phyloP scores from a whole-genome alignment of 2,113 vertebrate species.

The Dascyllus trimaculatus region DNA sequence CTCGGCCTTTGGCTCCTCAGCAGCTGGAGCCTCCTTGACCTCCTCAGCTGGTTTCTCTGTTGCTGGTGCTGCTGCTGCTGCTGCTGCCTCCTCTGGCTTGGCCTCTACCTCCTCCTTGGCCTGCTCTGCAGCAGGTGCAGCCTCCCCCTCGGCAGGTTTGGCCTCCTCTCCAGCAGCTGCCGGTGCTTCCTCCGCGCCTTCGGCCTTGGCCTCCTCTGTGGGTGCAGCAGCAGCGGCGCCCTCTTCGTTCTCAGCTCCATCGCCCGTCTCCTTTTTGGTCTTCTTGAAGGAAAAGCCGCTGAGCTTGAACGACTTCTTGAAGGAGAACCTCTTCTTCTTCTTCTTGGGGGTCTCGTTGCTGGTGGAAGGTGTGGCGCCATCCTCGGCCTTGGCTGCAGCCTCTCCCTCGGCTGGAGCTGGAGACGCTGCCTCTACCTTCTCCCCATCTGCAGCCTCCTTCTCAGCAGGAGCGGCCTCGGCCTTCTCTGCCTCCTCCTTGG shows the following conservation, averaged over 20 bases:
- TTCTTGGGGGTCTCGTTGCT: constrained; percentile 96
- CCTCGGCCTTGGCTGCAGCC: constrained; percentile 81
- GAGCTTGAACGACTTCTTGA: constrained; percentile 98
- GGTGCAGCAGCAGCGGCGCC: constrained; percentile 58
- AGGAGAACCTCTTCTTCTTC: constrained; percentile 98
- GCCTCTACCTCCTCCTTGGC: constrained; percentile 64
- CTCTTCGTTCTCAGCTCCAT: constrained; percentile 86
- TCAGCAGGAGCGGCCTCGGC: constrained; percentile 72
- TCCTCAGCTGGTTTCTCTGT: constrained; percentile 61
- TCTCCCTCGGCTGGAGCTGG: constrained; percentile 86
- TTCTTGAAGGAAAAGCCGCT: constrained; percentile 98
- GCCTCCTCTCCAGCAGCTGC: constrained; percentile 79
- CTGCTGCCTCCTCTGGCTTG: constrained; percentile 47
- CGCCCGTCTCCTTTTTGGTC: constrained; percentile 93
- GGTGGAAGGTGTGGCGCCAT: constrained; percentile 85
- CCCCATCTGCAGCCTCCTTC: constrained; percentile 65
- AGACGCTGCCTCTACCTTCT: constrained; percentile 82
- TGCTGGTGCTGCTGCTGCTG: constrained; percentile 63
- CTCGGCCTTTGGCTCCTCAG: constrained; percentile 82
- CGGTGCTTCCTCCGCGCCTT: constrained; percentile 54
- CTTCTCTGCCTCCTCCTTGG: constrained; percentile 79
- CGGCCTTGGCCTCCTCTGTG: constrained; percentile 79
- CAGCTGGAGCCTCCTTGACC: constrained; percentile 53
- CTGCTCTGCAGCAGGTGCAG: constrained; percentile 43
- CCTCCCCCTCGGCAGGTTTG: constrained; percentile 76